These are phyloP conservation scores for Rhegmatorhina hoffmannsi DNA, from an alignment of 2,113 vertebrate species.

Conservation along the genomic window DNA sequence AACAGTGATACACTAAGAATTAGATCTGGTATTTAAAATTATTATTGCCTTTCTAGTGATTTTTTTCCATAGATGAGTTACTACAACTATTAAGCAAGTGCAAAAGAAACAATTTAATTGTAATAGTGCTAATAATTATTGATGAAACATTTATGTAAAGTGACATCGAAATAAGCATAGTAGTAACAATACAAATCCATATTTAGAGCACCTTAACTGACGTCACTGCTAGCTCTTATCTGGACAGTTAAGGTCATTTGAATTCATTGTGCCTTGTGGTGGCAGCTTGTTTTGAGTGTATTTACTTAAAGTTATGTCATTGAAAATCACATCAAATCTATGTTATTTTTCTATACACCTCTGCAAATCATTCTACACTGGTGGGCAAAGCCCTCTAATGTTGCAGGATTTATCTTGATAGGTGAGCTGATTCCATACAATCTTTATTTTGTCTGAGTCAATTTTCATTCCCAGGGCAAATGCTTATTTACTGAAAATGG, in stretches of 20 bases:
- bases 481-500: neutral
- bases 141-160: neutral
- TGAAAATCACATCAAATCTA: neutral
- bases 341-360: neutral
- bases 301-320: neutral
- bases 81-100: neutral
- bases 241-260: neutral
- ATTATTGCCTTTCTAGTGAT: neutral
- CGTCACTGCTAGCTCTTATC: neutral
- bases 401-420: neutral
- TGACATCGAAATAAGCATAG: neutral
- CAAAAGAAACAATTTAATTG: neutral
- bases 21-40: neutral
- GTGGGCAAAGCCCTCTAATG: neutral
- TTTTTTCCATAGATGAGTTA: neutral
- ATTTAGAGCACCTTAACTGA: neutral
- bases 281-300: neutral
- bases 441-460: neutral
- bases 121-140: neutral
- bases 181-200: neutral
- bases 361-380: neutral
- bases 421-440: neutral
- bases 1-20: neutral
- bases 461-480: neutral
- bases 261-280: neutral